phyloP scores from a whole-genome alignment of 2,888 invertebrate genomes.

The Drosophila colorata region DNA sequence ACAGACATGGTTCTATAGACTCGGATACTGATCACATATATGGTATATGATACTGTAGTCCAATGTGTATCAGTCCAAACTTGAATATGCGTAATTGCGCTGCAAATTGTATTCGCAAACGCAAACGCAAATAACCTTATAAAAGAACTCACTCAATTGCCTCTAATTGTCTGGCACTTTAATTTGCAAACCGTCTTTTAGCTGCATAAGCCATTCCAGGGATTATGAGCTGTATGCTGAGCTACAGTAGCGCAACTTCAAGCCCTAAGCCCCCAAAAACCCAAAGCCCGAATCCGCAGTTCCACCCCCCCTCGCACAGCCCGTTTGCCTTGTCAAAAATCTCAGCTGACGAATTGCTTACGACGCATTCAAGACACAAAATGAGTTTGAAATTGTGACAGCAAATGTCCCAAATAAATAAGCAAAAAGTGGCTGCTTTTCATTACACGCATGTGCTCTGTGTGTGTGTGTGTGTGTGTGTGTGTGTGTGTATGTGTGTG shows the following conservation, averaged over 20 bases:
- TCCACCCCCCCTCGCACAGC: not conserved
- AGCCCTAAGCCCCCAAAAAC: slow-evolving; percentile 1
- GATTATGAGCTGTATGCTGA: slow-evolving; percentile 58
- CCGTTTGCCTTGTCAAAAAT: slow-evolving; percentile 40
- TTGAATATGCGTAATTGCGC: too few species aligned
- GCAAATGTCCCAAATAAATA: slow-evolving; percentile 68
- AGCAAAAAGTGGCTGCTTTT: slow-evolving; percentile 56
- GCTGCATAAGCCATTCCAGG: slow-evolving; percentile 67
- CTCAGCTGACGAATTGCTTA: slow-evolving; percentile 63
- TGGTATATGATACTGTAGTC: too few species aligned
- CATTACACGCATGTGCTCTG: slow-evolving; percentile 28
- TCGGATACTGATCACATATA: too few species aligned
- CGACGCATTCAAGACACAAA: slow-evolving; percentile 52
- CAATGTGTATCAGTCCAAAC: too few species aligned
- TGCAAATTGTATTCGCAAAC: too few species aligned
- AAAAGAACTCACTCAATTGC: slow-evolving; percentile 69
- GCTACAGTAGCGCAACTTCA: slow-evolving; percentile 13
- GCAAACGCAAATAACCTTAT: slow-evolving; percentile 17
- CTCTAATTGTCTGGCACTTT: slow-evolving; percentile 73
- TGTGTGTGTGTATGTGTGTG: slow-evolving; percentile 6
- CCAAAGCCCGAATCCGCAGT: slow-evolving; percentile 14
- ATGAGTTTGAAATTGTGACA: slow-evolving; percentile 76
- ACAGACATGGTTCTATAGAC: too few species aligned
- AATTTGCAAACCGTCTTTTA: slow-evolving; percentile 73
- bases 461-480: not conserved